A percentile compares a stretch with the other conserved stretches of the same genome.
phyloP scores from a whole-genome alignment of 2,113 vertebrate species.

The Rhea pennata region DNA sequence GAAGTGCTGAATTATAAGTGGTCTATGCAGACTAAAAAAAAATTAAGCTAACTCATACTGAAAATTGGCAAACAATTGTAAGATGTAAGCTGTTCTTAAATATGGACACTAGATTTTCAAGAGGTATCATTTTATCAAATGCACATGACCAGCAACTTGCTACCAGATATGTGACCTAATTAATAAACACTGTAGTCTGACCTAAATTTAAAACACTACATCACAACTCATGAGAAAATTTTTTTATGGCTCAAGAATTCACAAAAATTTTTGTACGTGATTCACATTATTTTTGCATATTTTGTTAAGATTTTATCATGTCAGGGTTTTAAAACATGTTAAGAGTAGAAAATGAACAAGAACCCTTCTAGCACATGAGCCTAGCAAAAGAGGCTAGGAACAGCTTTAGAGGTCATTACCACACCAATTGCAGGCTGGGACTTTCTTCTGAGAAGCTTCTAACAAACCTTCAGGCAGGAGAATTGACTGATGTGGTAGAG shows the following conservation, averaged over 20 bases:
- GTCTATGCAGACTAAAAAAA: not conserved
- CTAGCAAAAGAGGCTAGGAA: not conserved
- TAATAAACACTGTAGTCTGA: not conserved
- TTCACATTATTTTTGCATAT: not conserved
- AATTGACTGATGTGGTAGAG: not conserved
- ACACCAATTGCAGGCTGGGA: not conserved
- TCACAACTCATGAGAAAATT: not conserved
- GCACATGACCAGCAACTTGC: not conserved
- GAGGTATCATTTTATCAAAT: not conserved
- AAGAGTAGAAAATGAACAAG: not conserved
- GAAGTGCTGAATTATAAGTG: not conserved
- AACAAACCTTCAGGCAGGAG: not conserved
- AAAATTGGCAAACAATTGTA: not conserved
- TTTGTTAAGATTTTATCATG: not conserved
- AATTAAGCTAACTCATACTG: not conserved
- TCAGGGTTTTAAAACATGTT: not conserved
- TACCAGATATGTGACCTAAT: not conserved
- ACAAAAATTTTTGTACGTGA: not conserved
- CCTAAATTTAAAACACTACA: not conserved
- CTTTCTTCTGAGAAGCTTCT: not conserved
- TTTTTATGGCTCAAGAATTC: not conserved
- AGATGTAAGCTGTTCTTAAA: not conserved
- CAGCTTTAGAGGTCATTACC: not conserved
- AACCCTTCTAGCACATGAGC: not conserved
- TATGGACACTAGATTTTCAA: not conserved